phyloP scores from a whole-genome alignment of 2,113 vertebrate genomes.

The Aythya baeri region DNA sequence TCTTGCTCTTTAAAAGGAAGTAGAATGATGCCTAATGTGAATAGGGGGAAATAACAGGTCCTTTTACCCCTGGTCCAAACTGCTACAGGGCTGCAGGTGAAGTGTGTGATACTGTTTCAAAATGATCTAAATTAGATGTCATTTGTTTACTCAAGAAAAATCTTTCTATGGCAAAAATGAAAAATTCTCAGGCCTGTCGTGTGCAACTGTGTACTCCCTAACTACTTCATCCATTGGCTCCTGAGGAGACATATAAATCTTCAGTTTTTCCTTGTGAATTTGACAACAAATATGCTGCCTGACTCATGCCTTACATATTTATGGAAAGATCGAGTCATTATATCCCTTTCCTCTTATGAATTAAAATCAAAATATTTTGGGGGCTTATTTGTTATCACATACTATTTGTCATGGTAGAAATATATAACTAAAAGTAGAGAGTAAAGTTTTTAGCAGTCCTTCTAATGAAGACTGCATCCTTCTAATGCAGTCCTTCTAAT shows the following conservation, averaged over 20 bases:
- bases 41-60: background rate
- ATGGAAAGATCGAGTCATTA: constrained; percentile 37
- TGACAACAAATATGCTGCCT: constrained; percentile 5
- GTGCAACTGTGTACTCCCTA: background rate
- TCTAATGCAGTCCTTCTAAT: background rate
- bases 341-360: constrained; percentile 1
- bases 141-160: constrained; percentile 13
- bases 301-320: background rate
- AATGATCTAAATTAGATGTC: background rate
- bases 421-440: background rate
- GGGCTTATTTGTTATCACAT: background rate
- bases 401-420: background rate
- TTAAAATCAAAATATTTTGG: constrained; percentile 4
- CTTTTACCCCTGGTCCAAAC: background rate
- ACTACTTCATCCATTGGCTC: background rate
- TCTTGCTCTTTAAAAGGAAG: background rate
- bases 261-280: constrained; percentile 35
- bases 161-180: constrained; percentile 51
- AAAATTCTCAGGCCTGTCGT: constrained; percentile 27
- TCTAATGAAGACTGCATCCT: background rate
- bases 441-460: background rate
- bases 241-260: constrained; percentile 11
- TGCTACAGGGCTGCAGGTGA: background rate
- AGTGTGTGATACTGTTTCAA: background rate
- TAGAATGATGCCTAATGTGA: background rate